phyloP scores from a whole-genome alignment of 2,113 vertebrate genomes.

The Pseudorectes ferrugineus region DNA sequence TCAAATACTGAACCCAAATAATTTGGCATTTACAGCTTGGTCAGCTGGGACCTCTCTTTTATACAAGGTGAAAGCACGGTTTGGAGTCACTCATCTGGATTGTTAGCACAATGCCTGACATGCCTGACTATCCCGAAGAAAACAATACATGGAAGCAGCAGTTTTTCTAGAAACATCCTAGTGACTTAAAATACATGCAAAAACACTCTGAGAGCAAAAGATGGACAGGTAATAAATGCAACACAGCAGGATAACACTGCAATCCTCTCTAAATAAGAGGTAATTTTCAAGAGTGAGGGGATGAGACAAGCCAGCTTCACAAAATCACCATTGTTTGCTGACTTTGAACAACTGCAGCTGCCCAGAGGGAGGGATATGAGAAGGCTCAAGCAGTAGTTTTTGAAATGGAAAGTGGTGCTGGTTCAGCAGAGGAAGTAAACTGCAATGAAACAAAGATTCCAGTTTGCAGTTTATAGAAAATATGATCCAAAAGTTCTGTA shows the following conservation, averaged over 20 bases:
- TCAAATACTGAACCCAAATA: not conserved
- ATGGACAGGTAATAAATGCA: not conserved
- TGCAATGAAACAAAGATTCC: not conserved
- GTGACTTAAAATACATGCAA: not conserved
- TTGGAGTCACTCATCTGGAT: not conserved
- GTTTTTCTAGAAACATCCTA: not conserved
- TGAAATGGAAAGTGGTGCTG: not conserved
- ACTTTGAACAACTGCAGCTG: not conserved
- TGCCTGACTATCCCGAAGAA: not conserved
- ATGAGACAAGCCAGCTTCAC: not conserved
- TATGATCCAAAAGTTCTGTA: not conserved
- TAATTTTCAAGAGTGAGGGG: not conserved
- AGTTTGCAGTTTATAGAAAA: not conserved
- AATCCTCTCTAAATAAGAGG: not conserved
- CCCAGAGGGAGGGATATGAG: not conserved
- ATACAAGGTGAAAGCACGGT: not conserved
- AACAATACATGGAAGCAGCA: not conserved
- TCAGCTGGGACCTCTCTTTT: not conserved
- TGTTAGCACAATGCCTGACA: not conserved
- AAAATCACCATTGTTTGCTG: not conserved
- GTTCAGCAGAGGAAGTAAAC: not conserved
- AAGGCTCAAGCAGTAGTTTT: not conserved
- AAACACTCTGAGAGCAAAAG: not conserved
- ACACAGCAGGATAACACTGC: not conserved
- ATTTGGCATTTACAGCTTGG: not conserved